These are phyloP conservation scores for Bugulina stolonifera DNA, from an alignment of 2,888 invertebrate genomes.

Conservation along the genomic window DNA sequence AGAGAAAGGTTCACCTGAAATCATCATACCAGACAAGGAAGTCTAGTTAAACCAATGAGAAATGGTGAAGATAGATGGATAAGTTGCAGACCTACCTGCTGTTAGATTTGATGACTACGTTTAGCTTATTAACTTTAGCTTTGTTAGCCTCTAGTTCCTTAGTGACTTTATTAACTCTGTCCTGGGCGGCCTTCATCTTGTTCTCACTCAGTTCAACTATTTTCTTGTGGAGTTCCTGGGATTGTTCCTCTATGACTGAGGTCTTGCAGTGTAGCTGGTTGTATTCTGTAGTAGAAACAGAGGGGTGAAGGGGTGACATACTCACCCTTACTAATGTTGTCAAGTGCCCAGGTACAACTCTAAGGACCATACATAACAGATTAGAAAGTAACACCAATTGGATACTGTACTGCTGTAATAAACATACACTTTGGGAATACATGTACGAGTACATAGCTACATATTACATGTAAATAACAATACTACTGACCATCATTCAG, in stretches of 20 bases:
- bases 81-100: slow-evolving; percentile 58
- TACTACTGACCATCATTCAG: slow-evolving; percentile 7
- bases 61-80: too few relatives aligned
- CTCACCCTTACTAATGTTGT: too few relatives aligned
- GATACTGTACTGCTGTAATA: too few relatives aligned
- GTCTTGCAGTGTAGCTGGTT: neutral
- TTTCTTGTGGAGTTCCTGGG: slow-evolving; percentile 37
- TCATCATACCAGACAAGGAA: too few relatives aligned
- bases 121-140: slow-evolving; percentile 55
- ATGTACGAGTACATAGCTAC: too few relatives aligned
- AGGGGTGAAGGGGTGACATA: too few relatives aligned
- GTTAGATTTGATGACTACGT: slow-evolving; percentile 56
- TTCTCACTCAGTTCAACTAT: slow-evolving; percentile 53
- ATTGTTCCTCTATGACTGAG: slow-evolving; percentile 15
- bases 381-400: too few relatives aligned
- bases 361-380: too few relatives aligned
- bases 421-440: too few relatives aligned
- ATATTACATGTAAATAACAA: neutral
- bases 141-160: slow-evolving; percentile 68
- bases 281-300: slow-evolving; percentile 32
- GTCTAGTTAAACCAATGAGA: too few relatives aligned
- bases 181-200: slow-evolving; percentile 54
- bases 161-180: slow-evolving; percentile 61
- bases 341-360: too few relatives aligned
- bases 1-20: too few relatives aligned